Percentiles rank a stretch among this genome's conserved stretches.
Evolutionary conservation across 2,888 invertebrate genomes (phyloP).

Genomic region (Ichneumoninae sp.): DNA sequence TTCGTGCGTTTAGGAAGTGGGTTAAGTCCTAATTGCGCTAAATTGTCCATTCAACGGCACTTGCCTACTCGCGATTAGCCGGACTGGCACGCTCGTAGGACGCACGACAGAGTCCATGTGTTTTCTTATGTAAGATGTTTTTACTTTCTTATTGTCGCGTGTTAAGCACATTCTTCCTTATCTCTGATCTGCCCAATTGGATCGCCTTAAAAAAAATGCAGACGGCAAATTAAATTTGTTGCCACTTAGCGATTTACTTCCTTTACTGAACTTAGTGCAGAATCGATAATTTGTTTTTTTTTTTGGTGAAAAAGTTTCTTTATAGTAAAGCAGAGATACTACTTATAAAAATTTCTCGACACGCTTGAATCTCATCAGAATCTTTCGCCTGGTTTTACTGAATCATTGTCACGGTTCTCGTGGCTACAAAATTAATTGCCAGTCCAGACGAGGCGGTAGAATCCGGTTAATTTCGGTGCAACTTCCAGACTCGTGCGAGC

Average conservation of each 20-base stretch:
- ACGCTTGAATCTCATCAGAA: neutral
- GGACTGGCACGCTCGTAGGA: slow-evolving; percentile 44
- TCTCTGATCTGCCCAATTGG: slow-evolving; percentile 2
- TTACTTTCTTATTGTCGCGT: slow-evolving; percentile 23
- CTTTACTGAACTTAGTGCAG: neutral
- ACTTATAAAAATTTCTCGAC: neutral
- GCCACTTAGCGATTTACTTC: neutral
- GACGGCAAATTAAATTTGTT: neutral
- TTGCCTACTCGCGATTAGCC: slow-evolving; percentile 76
- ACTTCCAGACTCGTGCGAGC: slow-evolving; percentile 18
- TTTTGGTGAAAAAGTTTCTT: neutral
- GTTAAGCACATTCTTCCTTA: slow-evolving; percentile 3
- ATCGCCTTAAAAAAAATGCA: neutral
- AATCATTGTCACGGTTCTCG: neutral
- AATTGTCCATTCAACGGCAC: slow-evolving; percentile 80
- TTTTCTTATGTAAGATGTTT: slow-evolving; percentile 31
- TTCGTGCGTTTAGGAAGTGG: slow-evolving; percentile 75
- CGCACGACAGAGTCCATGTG: slow-evolving; percentile 19
- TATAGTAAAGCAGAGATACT: neutral
- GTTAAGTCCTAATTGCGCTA: slow-evolving; percentile 81
- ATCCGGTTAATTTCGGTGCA: slow-evolving; percentile 40
- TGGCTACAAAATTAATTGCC: slow-evolving; percentile 29
- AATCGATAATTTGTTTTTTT: neutral
- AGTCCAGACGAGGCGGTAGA: slow-evolving; percentile 6
- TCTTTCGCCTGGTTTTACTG: neutral